A percentile compares a stretch with the other conserved stretches of the same genome.
phyloP scores from a whole-genome alignment of 1,140 invertebrate genomes.

The Zaprionus lachaisei region DNA sequence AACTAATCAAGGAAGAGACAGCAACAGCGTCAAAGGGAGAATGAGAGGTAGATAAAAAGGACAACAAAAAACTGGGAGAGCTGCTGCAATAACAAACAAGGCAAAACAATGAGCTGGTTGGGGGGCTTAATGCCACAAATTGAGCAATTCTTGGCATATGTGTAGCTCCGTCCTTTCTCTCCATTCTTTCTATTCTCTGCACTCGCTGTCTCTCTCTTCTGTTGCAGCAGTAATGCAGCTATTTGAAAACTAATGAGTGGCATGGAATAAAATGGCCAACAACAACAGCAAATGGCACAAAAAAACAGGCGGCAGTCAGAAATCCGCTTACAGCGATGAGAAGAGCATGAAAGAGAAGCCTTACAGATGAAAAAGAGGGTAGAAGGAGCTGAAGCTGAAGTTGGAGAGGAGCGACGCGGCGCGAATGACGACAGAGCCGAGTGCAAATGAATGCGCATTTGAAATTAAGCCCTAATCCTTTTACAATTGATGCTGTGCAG shows the following conservation, averaged over 20 bases:
- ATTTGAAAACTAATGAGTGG: conserved; percentile 80
- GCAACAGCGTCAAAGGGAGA: neutral
- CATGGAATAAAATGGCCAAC: conserved; percentile 48
- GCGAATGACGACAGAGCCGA: conserved; percentile 38
- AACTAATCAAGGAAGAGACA: conserved; percentile 21
- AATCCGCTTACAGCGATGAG: conserved; percentile 74
- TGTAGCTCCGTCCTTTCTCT: conserved; percentile 26
- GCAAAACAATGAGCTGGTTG: conserved; percentile 38
- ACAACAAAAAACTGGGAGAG: conserved; percentile 25
- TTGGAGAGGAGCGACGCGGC: conserved; percentile 13
- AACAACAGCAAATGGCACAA: conserved; percentile 67
- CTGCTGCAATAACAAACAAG: conserved; percentile 58
- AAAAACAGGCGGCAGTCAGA: conserved; percentile 63
- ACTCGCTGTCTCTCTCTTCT: conserved; percentile 4
- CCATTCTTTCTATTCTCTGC: neutral
- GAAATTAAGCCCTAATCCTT: conserved; percentile 81
- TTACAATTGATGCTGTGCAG: conserved; percentile 82
- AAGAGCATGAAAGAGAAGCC: conserved; percentile 7
- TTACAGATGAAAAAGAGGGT: neutral
- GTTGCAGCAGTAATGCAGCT: conserved; percentile 64
- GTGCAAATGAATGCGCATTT: conserved; percentile 82
- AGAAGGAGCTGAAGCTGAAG: neutral
- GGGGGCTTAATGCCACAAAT: conserved; percentile 76
- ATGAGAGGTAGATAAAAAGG: conserved; percentile 21
- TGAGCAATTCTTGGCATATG: conserved; percentile 72